Evolutionary conservation across 2,888 invertebrate genomes (phyloP).

Genomic region (Empis stercorea): DNA sequence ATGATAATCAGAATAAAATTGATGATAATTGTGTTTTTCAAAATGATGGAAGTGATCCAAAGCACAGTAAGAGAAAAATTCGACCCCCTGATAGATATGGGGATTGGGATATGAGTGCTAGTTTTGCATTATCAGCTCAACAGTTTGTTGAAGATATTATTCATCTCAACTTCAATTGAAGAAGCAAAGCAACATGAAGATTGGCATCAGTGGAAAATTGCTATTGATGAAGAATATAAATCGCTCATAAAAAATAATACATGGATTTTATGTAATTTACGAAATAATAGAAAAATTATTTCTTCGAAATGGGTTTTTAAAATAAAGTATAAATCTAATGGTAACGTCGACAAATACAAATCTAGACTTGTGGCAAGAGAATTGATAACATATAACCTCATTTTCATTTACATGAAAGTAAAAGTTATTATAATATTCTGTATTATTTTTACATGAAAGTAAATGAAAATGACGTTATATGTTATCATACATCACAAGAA

Average conservation of each 20-base stretch:
- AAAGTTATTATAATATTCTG: too few relatives aligned
- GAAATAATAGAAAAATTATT: conserved; percentile 1
- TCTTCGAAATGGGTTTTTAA: conserved; percentile 6
- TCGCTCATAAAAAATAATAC: conserved; percentile 14
- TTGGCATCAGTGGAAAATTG: conserved; percentile 6
- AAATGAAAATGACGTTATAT: too few relatives aligned
- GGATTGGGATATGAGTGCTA: too few relatives aligned
- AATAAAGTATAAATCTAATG: conserved; percentile 4
- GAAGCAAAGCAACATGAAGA: conserved; percentile 5
- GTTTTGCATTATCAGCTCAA: conserved; percentile 6
- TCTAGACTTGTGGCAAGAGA: conserved; percentile 7
- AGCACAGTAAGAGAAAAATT: too few relatives aligned
- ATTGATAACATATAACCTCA: too few relatives aligned
- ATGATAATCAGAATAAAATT: too few relatives aligned
- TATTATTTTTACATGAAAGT: too few relatives aligned
- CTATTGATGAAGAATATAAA: conserved; percentile 11
- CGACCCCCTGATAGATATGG: too few relatives aligned
- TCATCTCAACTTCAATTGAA: conserved; percentile 4
- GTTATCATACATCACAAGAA: too few relatives aligned
- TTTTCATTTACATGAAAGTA: too few relatives aligned
- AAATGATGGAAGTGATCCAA: too few relatives aligned
- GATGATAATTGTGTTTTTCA: too few relatives aligned
- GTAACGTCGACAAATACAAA: conserved; percentile 7
- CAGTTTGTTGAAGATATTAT: conserved; percentile 4
- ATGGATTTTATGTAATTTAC: conserved; percentile 11